Conservation (phyloP, 2,113 vertebrate genomes). For the Apteryx mantelli region DNA sequence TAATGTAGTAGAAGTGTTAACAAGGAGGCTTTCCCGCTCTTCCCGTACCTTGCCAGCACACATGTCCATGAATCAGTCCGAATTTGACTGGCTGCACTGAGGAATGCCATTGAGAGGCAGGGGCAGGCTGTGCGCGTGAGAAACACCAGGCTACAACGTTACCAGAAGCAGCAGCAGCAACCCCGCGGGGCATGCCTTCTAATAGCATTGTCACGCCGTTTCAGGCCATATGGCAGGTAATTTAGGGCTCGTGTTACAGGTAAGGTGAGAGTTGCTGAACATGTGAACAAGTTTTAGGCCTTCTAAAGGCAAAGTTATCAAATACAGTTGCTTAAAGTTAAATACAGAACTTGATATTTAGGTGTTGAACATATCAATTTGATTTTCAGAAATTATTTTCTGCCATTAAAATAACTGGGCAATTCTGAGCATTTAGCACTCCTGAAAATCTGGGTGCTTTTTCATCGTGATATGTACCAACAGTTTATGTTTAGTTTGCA, state of each 20-base stretch:
- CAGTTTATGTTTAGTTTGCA: rapidly evolving
- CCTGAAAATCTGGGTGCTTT: neutral
- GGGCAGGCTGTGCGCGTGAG: neutral
- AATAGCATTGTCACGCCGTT: rapidly evolving
- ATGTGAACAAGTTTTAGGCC: neutral
- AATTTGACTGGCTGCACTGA: neutral
- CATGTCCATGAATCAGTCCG: neutral
- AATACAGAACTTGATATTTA: neutral
- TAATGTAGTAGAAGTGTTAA: neutral
- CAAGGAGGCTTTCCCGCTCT: neutral
- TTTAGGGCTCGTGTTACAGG: neutral
- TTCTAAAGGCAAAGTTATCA: neutral
- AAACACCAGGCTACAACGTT: neutral
- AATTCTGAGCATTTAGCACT: rapidly evolving
- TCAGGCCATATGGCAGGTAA: neutral
- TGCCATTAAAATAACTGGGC: neutral
- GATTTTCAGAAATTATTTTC: neutral
- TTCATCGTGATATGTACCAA: neutral
- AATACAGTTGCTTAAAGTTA: neutral
- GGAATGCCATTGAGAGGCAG: neutral
- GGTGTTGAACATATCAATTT: neutral
- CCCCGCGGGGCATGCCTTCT: neutral
- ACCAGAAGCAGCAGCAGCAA: neutral
- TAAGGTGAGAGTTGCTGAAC: neutral
- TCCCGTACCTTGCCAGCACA: neutral